These are phyloP conservation scores for Porites lobata DNA, from an alignment of 92 coral and sea anemone genomes.

Conservation along the genomic window DNA sequence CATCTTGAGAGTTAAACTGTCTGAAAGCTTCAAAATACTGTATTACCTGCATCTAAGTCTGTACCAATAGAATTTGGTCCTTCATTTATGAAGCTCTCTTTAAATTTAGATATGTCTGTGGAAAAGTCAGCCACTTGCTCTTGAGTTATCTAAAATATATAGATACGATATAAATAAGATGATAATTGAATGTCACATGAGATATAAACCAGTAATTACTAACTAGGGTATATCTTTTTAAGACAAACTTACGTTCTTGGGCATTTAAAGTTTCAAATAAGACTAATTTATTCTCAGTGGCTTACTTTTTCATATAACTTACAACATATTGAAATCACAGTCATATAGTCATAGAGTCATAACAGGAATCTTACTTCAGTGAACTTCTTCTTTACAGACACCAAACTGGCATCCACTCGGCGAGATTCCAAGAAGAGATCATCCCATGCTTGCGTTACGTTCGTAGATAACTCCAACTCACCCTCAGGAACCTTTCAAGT, in stretches of 20 bases:
- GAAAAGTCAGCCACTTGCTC: constrained; percentile 93
- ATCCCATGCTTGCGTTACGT: constrained; percentile 94
- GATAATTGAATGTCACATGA: too few species aligned
- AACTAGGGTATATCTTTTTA: too few species aligned
- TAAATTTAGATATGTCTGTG: constrained; percentile 88
- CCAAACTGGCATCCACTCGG: constrained; percentile 92
- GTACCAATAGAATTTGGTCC: constrained; percentile 96
- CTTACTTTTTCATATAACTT: too few species aligned
- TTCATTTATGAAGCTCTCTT: constrained; percentile 90
- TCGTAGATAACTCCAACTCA: constrained; percentile 88
- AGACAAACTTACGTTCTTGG: too few species aligned
- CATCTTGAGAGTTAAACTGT: not conserved
- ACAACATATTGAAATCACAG: too few species aligned
- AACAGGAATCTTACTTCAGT: constrained; percentile 78
- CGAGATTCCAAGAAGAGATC: constrained; percentile 94
- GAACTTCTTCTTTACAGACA: constrained; percentile 97
- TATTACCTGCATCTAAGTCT: constrained; percentile 93
- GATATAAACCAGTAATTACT: too few species aligned
- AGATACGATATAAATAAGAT: too few species aligned
- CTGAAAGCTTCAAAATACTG: not conserved
- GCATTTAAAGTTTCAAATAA: too few species aligned
- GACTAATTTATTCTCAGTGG: too few species aligned
- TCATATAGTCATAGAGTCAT: too few species aligned
- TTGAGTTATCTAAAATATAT: constrained; percentile 86
- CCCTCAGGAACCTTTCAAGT: constrained; percentile 79